phyloP scores from a whole-genome alignment of 35 echinoderm and acorn worm genomes.

The Chiridota heheva region DNA sequence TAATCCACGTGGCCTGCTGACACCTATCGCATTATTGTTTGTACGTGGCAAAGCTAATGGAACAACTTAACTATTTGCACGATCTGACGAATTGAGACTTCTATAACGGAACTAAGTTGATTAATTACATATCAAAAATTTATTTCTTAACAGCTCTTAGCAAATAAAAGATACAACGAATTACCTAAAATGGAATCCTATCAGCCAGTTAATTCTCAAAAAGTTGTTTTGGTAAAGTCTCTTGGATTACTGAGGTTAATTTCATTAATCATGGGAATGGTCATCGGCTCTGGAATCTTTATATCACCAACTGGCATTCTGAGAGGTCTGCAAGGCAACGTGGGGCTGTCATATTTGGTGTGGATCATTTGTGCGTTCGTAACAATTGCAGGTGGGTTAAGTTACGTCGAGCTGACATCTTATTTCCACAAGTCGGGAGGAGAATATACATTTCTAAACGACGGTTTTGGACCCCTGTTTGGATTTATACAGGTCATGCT shows the following conservation, averaged over 20 bases:
- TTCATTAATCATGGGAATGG: conserved; percentile 57
- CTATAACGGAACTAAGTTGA: too few species aligned
- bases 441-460: conserved; percentile 65
- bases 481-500: not conserved
- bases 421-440: conserved; percentile 69
- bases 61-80: too few species aligned
- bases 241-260: conserved; percentile 52
- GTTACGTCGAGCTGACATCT: conserved; percentile 62
- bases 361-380: conserved; percentile 61
- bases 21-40: too few species aligned
- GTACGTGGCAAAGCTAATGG: too few species aligned
- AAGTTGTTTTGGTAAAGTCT: not conserved
- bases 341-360: conserved; percentile 58
- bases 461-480: conserved; percentile 52
- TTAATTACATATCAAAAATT: too few species aligned
- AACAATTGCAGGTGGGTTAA: conserved; percentile 47
- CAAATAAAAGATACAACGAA: too few species aligned
- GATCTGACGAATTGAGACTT: too few species aligned
- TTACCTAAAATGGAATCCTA: too few species aligned
- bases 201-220: too few species aligned
- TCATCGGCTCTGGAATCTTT: conserved; percentile 74
- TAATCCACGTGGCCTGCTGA: too few species aligned
- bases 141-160: too few species aligned
- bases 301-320: conserved; percentile 57
- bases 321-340: conserved; percentile 48